Base-by-base conservation (phyloP, 1,140 invertebrate species). In the Chelonus insularis region DNA sequence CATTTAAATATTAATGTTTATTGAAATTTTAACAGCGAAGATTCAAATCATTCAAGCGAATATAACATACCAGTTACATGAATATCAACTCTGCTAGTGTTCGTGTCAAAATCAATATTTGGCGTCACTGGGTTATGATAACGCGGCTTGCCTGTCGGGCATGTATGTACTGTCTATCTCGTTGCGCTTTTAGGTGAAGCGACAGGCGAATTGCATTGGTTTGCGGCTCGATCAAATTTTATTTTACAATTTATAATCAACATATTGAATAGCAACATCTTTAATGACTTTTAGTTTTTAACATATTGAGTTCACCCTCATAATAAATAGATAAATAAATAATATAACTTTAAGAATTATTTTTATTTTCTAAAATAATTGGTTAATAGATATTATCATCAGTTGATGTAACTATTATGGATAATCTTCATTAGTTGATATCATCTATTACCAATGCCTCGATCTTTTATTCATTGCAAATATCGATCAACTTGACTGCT, bases 71-170 rank as follows among this genome's bases (percentile, higher is more conserved):
- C 16, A 37, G 36, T 32, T 21, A 8, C 14, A 25, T 43, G 29
- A 18, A 41, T 54, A 65, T 72, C 73, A 71, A 72, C 65, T 68
- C 61, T 62, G 77, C 72, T 73, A 74, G 72, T 77, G 74, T 74
- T 75, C 72, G 72, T 75, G 76, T 79, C 76, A 80, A 78, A 80
- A 80, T 80, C 78, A 80, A 80, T 80, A 80, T 80, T 80, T 79
- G 74, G 75, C 76, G 72, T 79, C 75, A 78, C 69, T 78, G 69
- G 76, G 76, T 80, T 80, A 79, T 79, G 75, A 79, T 79, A 79
- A 79, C 75, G 73, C 69, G 41, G 51, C 23, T 41, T 20, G 51
- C 51, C 51, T 62, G 43, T 62, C 56, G 55, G 45, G 52, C 36
- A 45, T 57, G 58, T 55, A 59, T 52, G 37, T 50, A 56, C 45